These are phyloP conservation scores for Pachymerium ferrugineum DNA, from an alignment of 2,888 invertebrate genomes.

Conservation along the genomic window DNA sequence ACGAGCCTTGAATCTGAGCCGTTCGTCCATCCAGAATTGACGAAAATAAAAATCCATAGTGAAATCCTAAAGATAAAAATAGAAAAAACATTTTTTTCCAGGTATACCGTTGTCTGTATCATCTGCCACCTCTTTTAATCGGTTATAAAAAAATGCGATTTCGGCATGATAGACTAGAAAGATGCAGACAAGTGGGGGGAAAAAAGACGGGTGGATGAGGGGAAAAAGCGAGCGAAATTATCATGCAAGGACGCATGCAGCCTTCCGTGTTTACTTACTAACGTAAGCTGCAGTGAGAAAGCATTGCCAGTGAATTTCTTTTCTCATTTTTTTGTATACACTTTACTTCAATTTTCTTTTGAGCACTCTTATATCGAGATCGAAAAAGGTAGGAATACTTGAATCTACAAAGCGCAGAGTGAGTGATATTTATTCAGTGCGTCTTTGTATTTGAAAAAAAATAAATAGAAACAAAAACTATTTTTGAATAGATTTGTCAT, in stretches of 20 bases:
- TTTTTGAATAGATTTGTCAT: too few relatives aligned
- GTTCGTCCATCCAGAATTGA: constrained; percentile 96
- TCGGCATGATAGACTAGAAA: background rate
- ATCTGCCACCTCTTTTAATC: background rate
- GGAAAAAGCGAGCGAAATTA: background rate
- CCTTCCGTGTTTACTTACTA: constrained; percentile 2
- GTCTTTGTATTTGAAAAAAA: background rate
- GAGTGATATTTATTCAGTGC: constrained; percentile 1
- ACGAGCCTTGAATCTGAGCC: constrained; percentile 84
- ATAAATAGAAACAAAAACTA: too few relatives aligned
- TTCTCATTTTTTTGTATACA: background rate
- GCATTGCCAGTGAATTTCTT: background rate
- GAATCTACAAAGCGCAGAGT: background rate
- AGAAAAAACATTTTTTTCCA: background rate
- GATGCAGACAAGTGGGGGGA: background rate
- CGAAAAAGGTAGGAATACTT: background rate
- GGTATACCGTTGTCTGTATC: background rate
- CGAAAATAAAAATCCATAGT: constrained; percentile 98
- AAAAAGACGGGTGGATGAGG: too few relatives aligned
- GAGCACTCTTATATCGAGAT: background rate
- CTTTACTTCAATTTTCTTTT: too few relatives aligned
- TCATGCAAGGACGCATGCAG: constrained; percentile 17
- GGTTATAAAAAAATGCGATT: background rate
- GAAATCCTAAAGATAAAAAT: constrained; percentile 65
- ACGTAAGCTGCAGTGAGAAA: constrained; percentile 2